Percentiles rank a stretch among this genome's conserved stretches.
phyloP scores from a whole-genome alignment of 1,140 invertebrate species.

The Aphis gossypii region DNA sequence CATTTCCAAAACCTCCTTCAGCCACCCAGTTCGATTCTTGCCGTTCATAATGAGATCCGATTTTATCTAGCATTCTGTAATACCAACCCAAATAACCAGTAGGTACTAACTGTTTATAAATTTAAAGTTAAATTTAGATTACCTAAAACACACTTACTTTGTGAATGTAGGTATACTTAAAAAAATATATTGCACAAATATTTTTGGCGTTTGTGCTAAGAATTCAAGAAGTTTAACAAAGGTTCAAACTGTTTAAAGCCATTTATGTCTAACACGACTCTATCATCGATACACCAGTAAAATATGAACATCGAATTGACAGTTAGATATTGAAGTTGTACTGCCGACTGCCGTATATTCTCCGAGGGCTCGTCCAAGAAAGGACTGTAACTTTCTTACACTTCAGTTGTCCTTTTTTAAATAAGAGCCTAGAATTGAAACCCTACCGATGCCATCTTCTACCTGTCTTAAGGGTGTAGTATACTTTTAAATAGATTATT shows the following conservation, averaged over 20 bases:
- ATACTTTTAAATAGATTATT: constrained; percentile 68
- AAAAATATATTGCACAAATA: background rate
- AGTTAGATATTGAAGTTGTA: background rate
- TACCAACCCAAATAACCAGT: background rate
- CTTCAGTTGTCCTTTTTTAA: constrained; percentile 33
- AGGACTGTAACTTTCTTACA: constrained; percentile 38
- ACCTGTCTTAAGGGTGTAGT: constrained; percentile 26
- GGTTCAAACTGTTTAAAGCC: background rate
- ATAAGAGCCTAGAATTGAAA: constrained; percentile 40
- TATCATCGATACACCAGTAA: background rate
- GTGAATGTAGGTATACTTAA: background rate
- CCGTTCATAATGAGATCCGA: constrained; percentile 43
- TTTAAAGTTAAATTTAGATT: background rate
- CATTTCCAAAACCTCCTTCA: constrained; percentile 67
- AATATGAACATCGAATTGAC: background rate
- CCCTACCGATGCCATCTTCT: constrained; percentile 48
- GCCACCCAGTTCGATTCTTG: constrained; percentile 13
- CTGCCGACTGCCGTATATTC: background rate
- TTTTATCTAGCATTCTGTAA: constrained; percentile 36
- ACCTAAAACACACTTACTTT: background rate
- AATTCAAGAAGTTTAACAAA: background rate
- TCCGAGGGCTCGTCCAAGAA: constrained; percentile 36
- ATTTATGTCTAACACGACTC: background rate
- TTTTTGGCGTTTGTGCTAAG: background rate
- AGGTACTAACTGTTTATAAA: background rate